Evolutionary conservation across 1,140 invertebrate species (phyloP), one percentile per base, ranked within the genome.

Genomic region (Phenacoccus solenopsis): DNA sequence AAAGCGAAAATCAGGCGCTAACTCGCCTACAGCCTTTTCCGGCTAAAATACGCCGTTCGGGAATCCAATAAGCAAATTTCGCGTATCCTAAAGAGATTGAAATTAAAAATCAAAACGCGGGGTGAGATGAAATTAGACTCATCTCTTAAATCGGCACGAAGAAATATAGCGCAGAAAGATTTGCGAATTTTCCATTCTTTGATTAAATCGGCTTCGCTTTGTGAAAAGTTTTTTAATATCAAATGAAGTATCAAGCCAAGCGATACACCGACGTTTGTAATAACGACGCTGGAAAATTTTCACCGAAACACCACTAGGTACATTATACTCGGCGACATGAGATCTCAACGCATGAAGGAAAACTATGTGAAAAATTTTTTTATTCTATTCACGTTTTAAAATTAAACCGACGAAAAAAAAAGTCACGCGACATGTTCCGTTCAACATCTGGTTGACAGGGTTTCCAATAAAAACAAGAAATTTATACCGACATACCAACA

Each of bases 201-300:
- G 38, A 49, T 49, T 49, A 49, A 49, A 49, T 49, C 38, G 38
- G 2, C 20, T 49, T 49, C 38, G 38, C 38, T 49, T 49, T 49
- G 38, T 49, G 38, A 49, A 49, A 49, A 49, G 38, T 49, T 49
- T 49, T 49, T 49, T 49, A 49, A 49, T 49, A 49, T 49, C 38
- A n/a, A n/a, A 49, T 49, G 38, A n/a, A n/a, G 20, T n/a, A n/a
- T n/a, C n/a, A 49, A 49, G 12, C 16, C 38, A n/a, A 49, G 16
- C 38, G 5, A 49, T 49, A 49, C 20, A 16, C 38, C 20, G 20
- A 16, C 12, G 20, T 49, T 49, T n/a, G 38, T 49, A 49, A 49
- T 49, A 49, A 16, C 20, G 38, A n/a, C 38, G 38, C 2, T 49
- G 4, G 16, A 49, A 49, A 49, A 49, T 49, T 49, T 49, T 16